Evolutionary conservation across 2,888 invertebrate species (phyloP), one percentile per base, ranked within the genome.

Genomic region (Brenthis ino): DNA sequence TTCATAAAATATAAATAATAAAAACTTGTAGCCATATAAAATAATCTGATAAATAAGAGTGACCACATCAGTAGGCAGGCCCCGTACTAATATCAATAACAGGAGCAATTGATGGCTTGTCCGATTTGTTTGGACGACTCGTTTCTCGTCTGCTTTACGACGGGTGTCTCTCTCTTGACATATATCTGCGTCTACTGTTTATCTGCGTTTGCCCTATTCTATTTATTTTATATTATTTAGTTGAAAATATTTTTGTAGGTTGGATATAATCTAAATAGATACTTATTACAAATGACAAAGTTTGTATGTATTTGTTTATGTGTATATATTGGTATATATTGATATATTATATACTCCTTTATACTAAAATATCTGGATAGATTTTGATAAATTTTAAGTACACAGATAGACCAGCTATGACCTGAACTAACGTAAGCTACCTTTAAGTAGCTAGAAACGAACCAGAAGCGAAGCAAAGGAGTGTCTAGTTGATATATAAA

Each of bases 1-100:
- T 1, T n/a, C n/a, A 33, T 57, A 57, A 57, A 43, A 43, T 43
- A 43, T 8, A 11, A 11, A 43, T 11, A 11, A 43, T 1, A 43
- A 43, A 43, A 28, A 8, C 6, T 37, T 6, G 6, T 37, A 43
- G 11, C 11, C 37, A 43, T 43, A 51, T 51, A 51, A 51, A 51
- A n/a, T 53, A 37, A 37, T 8, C 60, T 64, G 55, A 67, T 61
- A 50, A 55, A 55, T 20, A 64, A 64, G 57, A 67, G 67, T 67
- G 71, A 71, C 69, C 71, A 60, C 66, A 71, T 71, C 72, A 74
- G 67, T 70, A 65, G 69, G 71, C 73, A 67, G 43, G 65, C 58
- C 74, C 64, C 75, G 70, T 78, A 78, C 82, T 89, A 82, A 91
- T 93, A 91, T 92, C 93, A 93, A 93, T 93, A 93, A 89, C 84